Base-by-base conservation (phyloP, 2,113 vertebrate genomes). In the Corydoras maculifer region DNA sequence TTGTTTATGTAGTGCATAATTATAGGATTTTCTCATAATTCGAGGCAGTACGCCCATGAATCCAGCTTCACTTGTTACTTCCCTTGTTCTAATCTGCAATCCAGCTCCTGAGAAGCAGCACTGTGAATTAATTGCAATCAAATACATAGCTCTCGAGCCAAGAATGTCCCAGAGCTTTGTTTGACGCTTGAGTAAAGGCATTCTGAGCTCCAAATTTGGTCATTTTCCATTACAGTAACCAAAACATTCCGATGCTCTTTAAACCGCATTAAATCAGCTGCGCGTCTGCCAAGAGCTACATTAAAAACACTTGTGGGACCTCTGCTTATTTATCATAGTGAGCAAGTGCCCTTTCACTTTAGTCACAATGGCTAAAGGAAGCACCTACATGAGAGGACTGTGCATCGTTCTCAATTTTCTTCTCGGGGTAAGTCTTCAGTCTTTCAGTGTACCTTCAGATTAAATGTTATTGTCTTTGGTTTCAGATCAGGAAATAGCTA, bases 191-290 rank as follows among this genome's bases (percentile, higher is more conserved):
- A 30, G 62, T 69, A 55, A 69, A 69, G 50, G 77, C 65, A 78
- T 73, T 72, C 78, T 69, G 76, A 75, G 73, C 81, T 87, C 86
- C 87, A 77, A 88, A 88, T 82, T 87, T 87, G 87, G 86, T 87
- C 84, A 87, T 87, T 85, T 84, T 87, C 85, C 84, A 65, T 30
- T 74, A 54, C 77, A 68, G 69, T 77, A 80, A 82, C 73, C 77
- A 82, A 62, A 82, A 83, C 83, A 82, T 74, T 78, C 69, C 5
- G 53, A 73, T 54, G 29, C 66, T 72, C 59, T 83, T 84, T 84
- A 85, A 85, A 86, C 81, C 81, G 69, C 79, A 75, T 18, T 83
- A 75, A 72, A 79, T 81, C 79, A 66, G 8, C 53, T 5, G 31
- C 54, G 53, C n/a, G 73, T 78, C 75, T 79, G 75, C 77, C 74